Evolutionary conservation across 1,140 invertebrate species (phyloP).

Genomic region (Listronotus bonariensis): DNA sequence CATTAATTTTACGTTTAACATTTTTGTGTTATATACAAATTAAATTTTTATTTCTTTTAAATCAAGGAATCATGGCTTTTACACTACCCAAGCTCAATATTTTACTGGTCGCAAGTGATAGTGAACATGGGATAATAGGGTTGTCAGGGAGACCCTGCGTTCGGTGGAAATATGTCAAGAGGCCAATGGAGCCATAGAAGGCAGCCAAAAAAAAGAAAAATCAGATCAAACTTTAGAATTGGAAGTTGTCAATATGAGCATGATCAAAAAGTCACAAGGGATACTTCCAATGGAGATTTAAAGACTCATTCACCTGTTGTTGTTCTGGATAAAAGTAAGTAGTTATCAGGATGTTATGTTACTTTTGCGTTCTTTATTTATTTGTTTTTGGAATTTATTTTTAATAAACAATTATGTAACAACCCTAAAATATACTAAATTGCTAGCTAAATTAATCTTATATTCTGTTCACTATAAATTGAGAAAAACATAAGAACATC

Average conservation of each 20-base stretch:
- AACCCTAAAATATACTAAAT: too few species aligned
- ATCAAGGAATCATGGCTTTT: slow-evolving; percentile 65
- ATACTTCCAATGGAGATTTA: slow-evolving; percentile 28
- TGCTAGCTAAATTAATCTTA: slow-evolving; percentile 16
- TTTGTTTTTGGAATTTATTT: too few species aligned
- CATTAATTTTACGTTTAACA: too few species aligned
- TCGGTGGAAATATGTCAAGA: slow-evolving; percentile 63
- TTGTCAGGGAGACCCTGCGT: slow-evolving; percentile 59
- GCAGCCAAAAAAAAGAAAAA: slow-evolving; percentile 57
- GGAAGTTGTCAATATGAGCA: slow-evolving; percentile 55
- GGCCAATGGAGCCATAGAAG: slow-evolving; percentile 50
- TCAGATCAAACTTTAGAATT: slow-evolving; percentile 52
- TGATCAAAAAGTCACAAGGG: slow-evolving; percentile 54
- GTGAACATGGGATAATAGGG: slow-evolving; percentile 60
- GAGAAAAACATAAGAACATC: too few species aligned
- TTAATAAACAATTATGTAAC: too few species aligned
- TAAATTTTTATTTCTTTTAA: slow-evolving; percentile 12
- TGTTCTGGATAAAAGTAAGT: slow-evolving; percentile 53
- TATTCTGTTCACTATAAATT: too few species aligned
- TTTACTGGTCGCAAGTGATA: slow-evolving; percentile 63
- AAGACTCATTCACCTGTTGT: slow-evolving; percentile 51
- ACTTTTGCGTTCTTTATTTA: too few species aligned
- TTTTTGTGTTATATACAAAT: too few species aligned
- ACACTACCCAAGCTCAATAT: slow-evolving; percentile 63
- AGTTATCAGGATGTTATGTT: too few species aligned